Evolutionary conservation across 2,797 vertebrate genomes (phyloP).

Genomic region (Graptemys geographica): DNA sequence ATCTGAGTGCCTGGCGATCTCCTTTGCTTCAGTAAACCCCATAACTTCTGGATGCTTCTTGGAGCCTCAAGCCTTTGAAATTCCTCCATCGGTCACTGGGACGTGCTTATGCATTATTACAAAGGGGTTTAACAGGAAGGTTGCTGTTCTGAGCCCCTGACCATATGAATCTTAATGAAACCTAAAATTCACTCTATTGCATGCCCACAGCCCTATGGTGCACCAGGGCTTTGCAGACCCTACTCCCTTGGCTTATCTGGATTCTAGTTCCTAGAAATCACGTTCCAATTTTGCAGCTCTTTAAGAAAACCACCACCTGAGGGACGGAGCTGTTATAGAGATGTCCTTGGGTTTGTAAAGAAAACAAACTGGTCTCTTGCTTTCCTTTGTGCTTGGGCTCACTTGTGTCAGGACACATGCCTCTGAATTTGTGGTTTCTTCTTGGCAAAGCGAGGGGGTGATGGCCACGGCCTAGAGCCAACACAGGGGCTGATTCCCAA

Average conservation of each 20-base stretch:
- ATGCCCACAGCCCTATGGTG: background rate
- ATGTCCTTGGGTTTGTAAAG: background rate
- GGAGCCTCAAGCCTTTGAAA: background rate
- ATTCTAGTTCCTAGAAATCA: background rate
- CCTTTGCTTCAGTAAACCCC: background rate
- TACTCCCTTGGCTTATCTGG: background rate
- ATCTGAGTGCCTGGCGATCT: background rate
- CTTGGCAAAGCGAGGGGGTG: background rate
- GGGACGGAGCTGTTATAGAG: background rate
- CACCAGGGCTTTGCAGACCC: background rate
- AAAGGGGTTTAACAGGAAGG: background rate
- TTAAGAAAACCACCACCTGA: background rate
- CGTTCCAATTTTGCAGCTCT: background rate
- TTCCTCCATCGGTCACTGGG: background rate
- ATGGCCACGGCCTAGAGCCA: background rate
- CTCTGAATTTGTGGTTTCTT: background rate
- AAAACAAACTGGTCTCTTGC: background rate
- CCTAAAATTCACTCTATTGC: too few relatives aligned
- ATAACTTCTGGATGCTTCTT: slow-evolving; percentile 23
- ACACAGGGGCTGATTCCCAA: too few relatives aligned
- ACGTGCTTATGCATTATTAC: background rate
- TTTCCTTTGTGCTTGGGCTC: background rate
- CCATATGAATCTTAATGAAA: background rate
- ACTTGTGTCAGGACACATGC: background rate
- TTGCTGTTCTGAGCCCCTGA: background rate